Conservation (phyloP, 30 jellyfish, hydroid and myxozoan genomes). For the Hydra vulgaris region DNA sequence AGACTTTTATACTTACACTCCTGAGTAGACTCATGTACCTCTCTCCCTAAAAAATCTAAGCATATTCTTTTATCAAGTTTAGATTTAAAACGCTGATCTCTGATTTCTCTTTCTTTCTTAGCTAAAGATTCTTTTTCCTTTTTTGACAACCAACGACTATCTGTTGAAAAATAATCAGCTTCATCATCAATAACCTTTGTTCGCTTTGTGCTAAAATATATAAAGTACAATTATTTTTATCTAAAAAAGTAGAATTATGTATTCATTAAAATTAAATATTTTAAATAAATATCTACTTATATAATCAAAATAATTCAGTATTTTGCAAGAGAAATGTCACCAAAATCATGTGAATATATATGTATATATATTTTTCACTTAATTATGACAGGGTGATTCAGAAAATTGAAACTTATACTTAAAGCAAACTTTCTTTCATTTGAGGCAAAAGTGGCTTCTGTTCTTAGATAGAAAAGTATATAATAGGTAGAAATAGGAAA, state of each 20-base stretch:
- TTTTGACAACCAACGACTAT: conserved; percentile 82
- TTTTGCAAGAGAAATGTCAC: no score
- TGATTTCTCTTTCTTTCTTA: conserved; percentile 52
- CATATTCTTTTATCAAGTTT: conserved; percentile 48
- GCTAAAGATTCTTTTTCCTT: conserved; percentile 49
- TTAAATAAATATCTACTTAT: no score
- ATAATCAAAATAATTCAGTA: no score
- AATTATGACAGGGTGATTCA: no score
- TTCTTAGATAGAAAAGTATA: no score
- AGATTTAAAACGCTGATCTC: conserved; percentile 53
- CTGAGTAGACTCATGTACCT: conserved; percentile 44
- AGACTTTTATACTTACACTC: conserved; percentile 22
- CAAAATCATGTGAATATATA: no score
- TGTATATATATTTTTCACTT: no score
- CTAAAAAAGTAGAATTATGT: neutral
- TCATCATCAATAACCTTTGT: conserved; percentile 98
- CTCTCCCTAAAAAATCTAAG: conserved; percentile 85
- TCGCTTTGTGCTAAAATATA: conserved; percentile 50
- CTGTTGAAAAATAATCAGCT: conserved; percentile 82
- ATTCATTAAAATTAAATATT: neutral
- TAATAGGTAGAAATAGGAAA: no score
- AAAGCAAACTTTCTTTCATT: no score
- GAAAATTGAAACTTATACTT: no score
- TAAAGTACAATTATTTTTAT: neutral
- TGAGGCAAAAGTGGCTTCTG: no score